A percentile compares a stretch with the other conserved stretches of the same genome.
These are phyloP conservation scores for Bubalus kerabau DNA, from an alignment of 2,113 vertebrate genomes.

Conservation along the genomic window DNA sequence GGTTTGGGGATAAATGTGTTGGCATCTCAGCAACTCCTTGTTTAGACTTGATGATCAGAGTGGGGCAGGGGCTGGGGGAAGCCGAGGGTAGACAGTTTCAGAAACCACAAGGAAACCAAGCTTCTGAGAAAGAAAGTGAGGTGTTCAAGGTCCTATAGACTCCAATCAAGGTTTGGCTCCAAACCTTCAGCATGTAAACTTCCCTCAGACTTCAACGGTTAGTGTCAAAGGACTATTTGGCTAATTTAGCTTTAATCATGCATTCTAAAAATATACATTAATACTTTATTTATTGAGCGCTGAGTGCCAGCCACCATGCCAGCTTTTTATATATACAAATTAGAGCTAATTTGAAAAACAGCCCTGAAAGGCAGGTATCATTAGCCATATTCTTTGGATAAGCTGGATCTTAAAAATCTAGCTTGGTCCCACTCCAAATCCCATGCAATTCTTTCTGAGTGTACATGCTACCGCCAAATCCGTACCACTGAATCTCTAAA, in stretches of 20 bases:
- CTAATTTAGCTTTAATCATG: slow-evolving; percentile 5
- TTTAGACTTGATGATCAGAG: neutral
- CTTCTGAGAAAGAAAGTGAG: neutral
- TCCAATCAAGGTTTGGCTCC: neutral
- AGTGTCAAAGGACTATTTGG: neutral
- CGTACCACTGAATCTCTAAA: neutral
- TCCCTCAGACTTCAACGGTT: neutral
- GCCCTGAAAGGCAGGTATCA: neutral
- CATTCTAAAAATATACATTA: neutral
- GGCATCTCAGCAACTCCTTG: neutral
- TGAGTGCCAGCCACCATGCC: neutral
- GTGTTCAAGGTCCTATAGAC: neutral
- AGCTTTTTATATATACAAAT: neutral
- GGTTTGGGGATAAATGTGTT: neutral
- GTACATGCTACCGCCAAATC: neutral
- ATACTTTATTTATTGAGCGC: slow-evolving; percentile 29
- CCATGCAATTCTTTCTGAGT: neutral
- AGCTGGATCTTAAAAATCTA: neutral
- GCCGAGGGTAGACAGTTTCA: neutral
- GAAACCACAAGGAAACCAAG: neutral
- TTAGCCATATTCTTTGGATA: neutral
- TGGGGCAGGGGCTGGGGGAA: neutral
- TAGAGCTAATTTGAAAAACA: slow-evolving; percentile 17
- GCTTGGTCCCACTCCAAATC: slow-evolving; percentile 4
- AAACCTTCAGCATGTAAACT: neutral